A percentile compares a stretch with the other conserved stretches of the same genome.
These are phyloP conservation scores for Incurvaria masculella DNA, from an alignment of 2,888 invertebrate species.

Conservation along the genomic window DNA sequence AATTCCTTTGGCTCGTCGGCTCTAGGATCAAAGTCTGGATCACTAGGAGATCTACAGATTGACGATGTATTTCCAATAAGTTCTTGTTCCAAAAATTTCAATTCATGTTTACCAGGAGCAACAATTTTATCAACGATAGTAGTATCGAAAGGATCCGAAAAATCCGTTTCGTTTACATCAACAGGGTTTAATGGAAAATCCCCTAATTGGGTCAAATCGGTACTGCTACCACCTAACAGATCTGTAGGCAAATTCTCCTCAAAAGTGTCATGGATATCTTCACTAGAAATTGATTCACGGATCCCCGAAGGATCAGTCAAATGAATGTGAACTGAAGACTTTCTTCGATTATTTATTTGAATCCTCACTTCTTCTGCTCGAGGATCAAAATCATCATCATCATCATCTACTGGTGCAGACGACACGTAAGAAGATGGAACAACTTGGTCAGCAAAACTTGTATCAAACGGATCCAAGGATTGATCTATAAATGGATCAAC, in stretches of 20 bases:
- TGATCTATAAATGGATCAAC: conserved; percentile 52
- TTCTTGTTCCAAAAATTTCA: conserved; percentile 76
- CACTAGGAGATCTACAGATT: conserved; percentile 55
- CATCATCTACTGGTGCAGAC: conserved; percentile 34
- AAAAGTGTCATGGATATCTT: conserved; percentile 43
- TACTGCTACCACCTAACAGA: conserved; percentile 71
- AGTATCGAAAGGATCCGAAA: conserved; percentile 85
- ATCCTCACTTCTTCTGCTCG: conserved; percentile 56
- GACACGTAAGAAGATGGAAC: conserved; percentile 49
- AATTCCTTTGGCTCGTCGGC: conserved; percentile 53
- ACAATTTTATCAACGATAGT: conserved; percentile 69
- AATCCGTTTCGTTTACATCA: conserved; percentile 52
- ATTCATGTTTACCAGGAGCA: conserved; percentile 73
- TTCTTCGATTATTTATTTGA: conserved; percentile 40
- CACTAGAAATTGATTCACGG: conserved; percentile 53
- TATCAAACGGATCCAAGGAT: conserved; percentile 79
- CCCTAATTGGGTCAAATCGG: conserved; percentile 67
- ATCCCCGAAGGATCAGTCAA: conserved; percentile 62
- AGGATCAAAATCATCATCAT: conserved; percentile 62
- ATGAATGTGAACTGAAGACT: conserved; percentile 58
- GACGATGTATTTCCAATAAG: conserved; percentile 53
- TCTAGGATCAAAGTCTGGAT: conserved; percentile 82
- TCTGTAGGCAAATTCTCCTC: conserved; percentile 55
- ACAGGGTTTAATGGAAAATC: conserved; percentile 67
- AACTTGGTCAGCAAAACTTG: conserved; percentile 76